These are phyloP conservation scores for Protomyctophum bolini DNA, from an alignment of 2,113 vertebrate species.

Conservation along the genomic window DNA sequence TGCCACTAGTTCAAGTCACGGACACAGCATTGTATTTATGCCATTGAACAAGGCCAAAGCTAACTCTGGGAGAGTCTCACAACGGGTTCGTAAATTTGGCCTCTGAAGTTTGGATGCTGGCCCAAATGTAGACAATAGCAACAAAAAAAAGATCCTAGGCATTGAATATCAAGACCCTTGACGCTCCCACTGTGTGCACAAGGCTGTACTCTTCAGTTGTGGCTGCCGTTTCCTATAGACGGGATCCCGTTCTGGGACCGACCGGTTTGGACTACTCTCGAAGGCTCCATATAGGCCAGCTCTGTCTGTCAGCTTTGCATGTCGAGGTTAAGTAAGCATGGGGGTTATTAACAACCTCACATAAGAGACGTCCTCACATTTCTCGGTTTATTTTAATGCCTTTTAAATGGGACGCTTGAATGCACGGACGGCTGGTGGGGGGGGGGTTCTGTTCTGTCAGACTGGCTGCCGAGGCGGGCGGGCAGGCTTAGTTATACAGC, in stretches of 20 bases:
- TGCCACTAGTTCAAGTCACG: conserved; percentile 1
- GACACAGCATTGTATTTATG: conserved; percentile 4
- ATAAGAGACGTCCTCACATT: conserved; percentile 57
- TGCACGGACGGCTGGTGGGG: conserved; percentile 24
- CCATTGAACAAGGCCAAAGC: background rate
- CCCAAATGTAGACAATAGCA: conserved; percentile 20
- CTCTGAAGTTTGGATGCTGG: conserved; percentile 19
- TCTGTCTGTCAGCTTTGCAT: conserved; percentile 38
- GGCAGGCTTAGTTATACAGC: conserved; percentile 29
- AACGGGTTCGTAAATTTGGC: conserved; percentile 6
- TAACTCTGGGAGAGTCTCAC: background rate
- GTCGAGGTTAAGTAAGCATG: conserved; percentile 42
- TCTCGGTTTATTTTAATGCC: conserved; percentile 64
- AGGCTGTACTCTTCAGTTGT: conserved; percentile 20
- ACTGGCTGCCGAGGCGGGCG: conserved; percentile 31
- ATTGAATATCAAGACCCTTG: conserved; percentile 19
- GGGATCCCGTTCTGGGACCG: conserved; percentile 14
- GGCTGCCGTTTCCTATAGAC: conserved; percentile 28
- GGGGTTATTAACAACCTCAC: conserved; percentile 51
- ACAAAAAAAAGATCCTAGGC: conserved; percentile 7
- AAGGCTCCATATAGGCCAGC: conserved; percentile 21
- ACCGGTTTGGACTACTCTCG: background rate
- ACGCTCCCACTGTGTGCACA: background rate
- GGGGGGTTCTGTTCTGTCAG: background rate
- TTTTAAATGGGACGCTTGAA: conserved; percentile 45